phyloP scores from a whole-genome alignment of 2,888 invertebrate species.

The Diarsia brunnea region DNA sequence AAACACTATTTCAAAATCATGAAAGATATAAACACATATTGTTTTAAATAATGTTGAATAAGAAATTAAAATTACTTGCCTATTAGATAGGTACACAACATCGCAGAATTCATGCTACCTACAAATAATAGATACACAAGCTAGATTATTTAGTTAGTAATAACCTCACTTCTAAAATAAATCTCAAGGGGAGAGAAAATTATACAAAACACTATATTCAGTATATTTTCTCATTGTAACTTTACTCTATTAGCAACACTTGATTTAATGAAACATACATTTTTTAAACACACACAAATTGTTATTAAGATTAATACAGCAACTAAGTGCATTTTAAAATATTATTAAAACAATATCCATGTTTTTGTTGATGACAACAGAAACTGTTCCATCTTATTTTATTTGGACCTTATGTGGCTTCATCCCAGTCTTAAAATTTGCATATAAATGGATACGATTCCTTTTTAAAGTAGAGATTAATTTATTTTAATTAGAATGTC shows the following conservation, averaged over 20 bases:
- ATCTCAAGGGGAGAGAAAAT: not conserved
- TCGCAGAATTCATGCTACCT: not conserved
- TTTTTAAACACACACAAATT: not conserved
- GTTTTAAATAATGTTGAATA: not conserved
- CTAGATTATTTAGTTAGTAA: not conserved
- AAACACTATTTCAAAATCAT: not conserved
- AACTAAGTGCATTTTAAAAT: slow-evolving; percentile 1
- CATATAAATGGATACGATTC: slow-evolving; percentile 55
- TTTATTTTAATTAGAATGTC: slow-evolving; percentile 58
- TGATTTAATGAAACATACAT: not conserved
- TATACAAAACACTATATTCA: not conserved
- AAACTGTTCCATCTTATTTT: slow-evolving; percentile 33
- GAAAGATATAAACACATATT: not conserved
- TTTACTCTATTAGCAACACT: too few relatives aligned
- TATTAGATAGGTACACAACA: not conserved
- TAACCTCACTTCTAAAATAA: not conserved
- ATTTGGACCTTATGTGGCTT: slow-evolving; percentile 42
- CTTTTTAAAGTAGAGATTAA: slow-evolving; percentile 50
- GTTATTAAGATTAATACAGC: not conserved
- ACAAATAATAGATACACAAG: not conserved
- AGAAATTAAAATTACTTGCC: not conserved
- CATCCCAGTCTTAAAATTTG: slow-evolving; percentile 44
- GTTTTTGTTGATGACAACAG: slow-evolving; percentile 21
- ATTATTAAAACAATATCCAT: slow-evolving; percentile 9
- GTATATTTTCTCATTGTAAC: not conserved